Percentiles rank a stretch among this genome's conserved stretches.
These are phyloP conservation scores for Gambusia yucatana DNA, from an alignment of 2,797 vertebrate genomes.

Conservation along the genomic window DNA sequence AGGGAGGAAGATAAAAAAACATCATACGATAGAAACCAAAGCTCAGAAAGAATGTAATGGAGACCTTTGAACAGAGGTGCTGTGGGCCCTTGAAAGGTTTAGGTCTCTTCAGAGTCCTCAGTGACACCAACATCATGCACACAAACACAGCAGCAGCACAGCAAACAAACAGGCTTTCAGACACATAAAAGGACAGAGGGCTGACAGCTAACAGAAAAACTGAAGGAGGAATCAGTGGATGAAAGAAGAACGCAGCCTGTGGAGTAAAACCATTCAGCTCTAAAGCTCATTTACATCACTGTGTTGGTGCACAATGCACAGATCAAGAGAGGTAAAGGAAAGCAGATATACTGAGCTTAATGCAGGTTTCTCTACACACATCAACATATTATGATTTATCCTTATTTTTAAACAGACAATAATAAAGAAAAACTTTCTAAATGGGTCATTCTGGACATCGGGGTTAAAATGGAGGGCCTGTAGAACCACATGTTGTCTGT, in stretches of 20 bases:
- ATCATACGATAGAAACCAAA: constrained; percentile 50
- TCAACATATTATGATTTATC: not conserved
- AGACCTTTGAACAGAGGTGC: constrained; percentile 57
- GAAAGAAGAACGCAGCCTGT: not conserved
- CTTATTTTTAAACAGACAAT: not conserved
- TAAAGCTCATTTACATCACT: constrained; percentile 15
- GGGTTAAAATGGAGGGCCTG: not conserved
- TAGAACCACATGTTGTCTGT: not conserved
- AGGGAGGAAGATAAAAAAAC: constrained; percentile 57
- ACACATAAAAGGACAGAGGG: constrained; percentile 3
- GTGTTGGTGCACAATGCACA: not conserved
- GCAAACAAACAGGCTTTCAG: constrained; percentile 14
- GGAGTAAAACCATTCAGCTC: constrained; percentile 13
- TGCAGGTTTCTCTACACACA: not conserved
- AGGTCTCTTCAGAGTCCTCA: constrained; percentile 54
- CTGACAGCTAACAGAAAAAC: not conserved
- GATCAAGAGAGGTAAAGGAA: not conserved
- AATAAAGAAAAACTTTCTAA: not conserved
- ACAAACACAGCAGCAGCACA: constrained; percentile 12
- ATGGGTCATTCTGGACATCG: not conserved
- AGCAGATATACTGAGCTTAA: not conserved
- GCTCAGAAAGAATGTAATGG: constrained; percentile 44
- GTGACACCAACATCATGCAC: constrained; percentile 28
- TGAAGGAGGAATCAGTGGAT: not conserved
- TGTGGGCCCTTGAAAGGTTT: constrained; percentile 56